These are phyloP conservation scores for Myotis findleyi DNA, from an alignment of 2,797 vertebrate species.

Conservation along the genomic window DNA sequence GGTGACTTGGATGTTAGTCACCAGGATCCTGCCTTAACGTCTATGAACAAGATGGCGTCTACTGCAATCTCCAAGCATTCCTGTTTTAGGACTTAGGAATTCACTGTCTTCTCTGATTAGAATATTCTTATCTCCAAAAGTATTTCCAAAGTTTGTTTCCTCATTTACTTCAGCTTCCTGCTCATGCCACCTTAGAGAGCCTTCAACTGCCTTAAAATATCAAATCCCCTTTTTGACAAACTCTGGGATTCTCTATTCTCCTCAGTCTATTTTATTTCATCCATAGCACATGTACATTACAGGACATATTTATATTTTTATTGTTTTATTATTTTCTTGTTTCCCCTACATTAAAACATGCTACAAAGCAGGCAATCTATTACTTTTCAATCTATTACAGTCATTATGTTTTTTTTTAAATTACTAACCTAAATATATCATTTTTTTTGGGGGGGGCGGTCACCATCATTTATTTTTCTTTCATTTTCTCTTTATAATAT, in stretches of 20 bases:
- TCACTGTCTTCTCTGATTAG: neutral
- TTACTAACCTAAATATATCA: neutral
- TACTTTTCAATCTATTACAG: neutral
- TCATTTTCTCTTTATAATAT: too few relatives aligned
- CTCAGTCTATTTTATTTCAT: neutral
- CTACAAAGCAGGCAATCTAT: neutral
- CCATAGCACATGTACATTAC: neutral
- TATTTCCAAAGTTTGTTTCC: neutral
- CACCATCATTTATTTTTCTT: too few relatives aligned
- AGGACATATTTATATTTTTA: neutral
- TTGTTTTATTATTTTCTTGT: neutral
- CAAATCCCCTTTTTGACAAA: neutral
- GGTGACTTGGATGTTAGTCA: neutral
- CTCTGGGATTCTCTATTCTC: neutral
- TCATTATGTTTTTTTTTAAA: neutral
- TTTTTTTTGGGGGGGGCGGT: too few relatives aligned
- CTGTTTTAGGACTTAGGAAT: neutral
- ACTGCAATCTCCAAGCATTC: neutral
- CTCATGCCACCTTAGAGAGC: accelerated
- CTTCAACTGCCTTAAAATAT: neutral
- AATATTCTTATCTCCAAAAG: neutral
- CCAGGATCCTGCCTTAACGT: too few relatives aligned
- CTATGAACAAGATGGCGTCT: neutral
- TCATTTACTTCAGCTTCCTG: neutral
- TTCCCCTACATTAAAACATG: neutral